Percentiles rank a stretch among this genome's conserved stretches.
phyloP scores from a whole-genome alignment of 2,113 vertebrate genomes.

The Ceyx margarethae region DNA sequence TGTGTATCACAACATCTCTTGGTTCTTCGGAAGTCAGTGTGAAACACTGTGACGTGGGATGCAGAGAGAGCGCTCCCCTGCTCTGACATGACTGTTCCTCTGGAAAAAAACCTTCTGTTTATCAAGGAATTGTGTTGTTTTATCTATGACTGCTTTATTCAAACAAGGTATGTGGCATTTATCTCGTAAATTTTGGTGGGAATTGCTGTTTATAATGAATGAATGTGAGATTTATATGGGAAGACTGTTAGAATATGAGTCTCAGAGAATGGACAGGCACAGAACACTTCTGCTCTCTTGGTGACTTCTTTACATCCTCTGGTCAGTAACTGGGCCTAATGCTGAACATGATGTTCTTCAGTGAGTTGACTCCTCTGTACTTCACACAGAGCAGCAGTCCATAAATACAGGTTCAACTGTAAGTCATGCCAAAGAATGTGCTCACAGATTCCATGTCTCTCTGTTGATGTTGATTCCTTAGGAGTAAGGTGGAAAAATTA shows the following conservation, averaged over 20 bases:
- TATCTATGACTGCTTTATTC: background rate
- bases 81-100: background rate
- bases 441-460: background rate
- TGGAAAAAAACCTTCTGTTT: background rate
- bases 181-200: background rate
- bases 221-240: background rate
- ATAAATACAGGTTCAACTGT: background rate
- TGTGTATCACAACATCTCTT: background rate
- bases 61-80: background rate
- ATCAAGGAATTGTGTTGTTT: accelerated
- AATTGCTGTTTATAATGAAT: background rate
- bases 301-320: background rate
- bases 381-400: background rate
- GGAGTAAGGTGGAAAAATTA: background rate
- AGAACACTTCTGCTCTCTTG: background rate
- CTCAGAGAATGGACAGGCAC: too few relatives aligned
- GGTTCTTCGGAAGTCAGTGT: background rate
- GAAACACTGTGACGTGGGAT: background rate
- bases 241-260: background rate
- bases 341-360: background rate
- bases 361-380: background rate
- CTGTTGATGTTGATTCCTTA: background rate
- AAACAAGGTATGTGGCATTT: background rate
- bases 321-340: background rate
- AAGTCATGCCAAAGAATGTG: background rate